Evolutionary conservation across 2,888 invertebrate genomes (phyloP).

Genomic region (Helobdella robusta): DNA sequence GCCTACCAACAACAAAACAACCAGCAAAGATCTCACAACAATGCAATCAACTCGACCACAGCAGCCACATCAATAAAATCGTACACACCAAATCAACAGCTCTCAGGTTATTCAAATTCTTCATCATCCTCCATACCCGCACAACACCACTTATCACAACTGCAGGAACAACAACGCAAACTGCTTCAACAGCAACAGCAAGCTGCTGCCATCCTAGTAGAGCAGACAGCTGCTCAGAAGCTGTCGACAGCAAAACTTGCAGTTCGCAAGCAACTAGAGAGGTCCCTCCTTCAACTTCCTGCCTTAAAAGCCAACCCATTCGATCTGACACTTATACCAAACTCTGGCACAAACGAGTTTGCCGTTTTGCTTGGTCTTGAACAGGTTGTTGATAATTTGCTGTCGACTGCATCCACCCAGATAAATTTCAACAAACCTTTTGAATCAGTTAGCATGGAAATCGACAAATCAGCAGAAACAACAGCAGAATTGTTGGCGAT

Average conservation of each 20-base stretch:
- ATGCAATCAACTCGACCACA: not conserved
- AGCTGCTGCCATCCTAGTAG: slow-evolving; percentile 16
- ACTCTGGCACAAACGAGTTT: slow-evolving; percentile 4
- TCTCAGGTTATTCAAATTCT: not conserved
- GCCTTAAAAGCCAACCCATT: slow-evolving; percentile 3
- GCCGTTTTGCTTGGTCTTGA: slow-evolving; percentile 14
- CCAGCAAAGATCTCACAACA: slow-evolving; percentile 8
- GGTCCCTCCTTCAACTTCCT: slow-evolving; percentile 10
- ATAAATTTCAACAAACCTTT: not conserved
- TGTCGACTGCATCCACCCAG: not conserved
- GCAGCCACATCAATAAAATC: not conserved
- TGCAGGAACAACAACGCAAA: slow-evolving; percentile 24
- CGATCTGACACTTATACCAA: slow-evolving; percentile 13
- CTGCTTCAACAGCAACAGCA: slow-evolving; percentile 22
- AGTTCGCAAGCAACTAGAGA: slow-evolving; percentile 18
- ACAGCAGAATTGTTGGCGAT: no score
- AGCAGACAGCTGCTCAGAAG: slow-evolving; percentile 18
- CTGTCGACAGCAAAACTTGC: slow-evolving; percentile 16
- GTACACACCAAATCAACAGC: not conserved
- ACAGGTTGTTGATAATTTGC: slow-evolving; percentile 2
- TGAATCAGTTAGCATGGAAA: not conserved
- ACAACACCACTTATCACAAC: slow-evolving; percentile 7
- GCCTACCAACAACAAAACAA: slow-evolving; percentile 10
- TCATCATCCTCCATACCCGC: slow-evolving; percentile 6
- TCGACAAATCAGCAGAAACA: no score